These are phyloP conservation scores for Campylomormyrus numenius DNA, from an alignment of 2,113 vertebrate species.

Conservation along the genomic window DNA sequence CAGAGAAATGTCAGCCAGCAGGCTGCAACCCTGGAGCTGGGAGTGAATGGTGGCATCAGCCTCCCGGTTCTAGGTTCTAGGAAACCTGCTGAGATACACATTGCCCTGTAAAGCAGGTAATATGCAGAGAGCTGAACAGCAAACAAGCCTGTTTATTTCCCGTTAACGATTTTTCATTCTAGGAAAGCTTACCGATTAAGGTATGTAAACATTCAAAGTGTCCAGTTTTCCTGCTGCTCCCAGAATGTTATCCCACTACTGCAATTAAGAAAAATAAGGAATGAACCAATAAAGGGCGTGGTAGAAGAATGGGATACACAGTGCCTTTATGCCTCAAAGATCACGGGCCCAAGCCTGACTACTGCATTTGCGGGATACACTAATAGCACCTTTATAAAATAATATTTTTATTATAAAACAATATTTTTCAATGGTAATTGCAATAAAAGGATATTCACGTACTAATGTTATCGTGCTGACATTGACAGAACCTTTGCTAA, in stretches of 20 bases:
- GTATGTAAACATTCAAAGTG: background rate
- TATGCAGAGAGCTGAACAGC: background rate
- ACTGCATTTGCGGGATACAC: background rate
- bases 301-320: background rate
- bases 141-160: background rate
- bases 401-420: background rate
- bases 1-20: background rate
- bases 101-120: background rate
- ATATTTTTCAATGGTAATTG: background rate
- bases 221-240: background rate
- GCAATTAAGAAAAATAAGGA: background rate
- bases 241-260: background rate
- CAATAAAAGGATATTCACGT: background rate
- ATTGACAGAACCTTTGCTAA: background rate
- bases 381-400: background rate
- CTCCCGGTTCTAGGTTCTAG: background rate
- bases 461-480: background rate
- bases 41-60: background rate
- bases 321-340: background rate
- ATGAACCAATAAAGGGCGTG: background rate
- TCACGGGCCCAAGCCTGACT: background rate
- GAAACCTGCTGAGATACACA: background rate
- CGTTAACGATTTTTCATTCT: background rate
- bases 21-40: background rate
- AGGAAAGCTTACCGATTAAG: background rate